A percentile compares a stretch with the other conserved stretches of the same genome.
phyloP scores from a whole-genome alignment of 2,888 invertebrate genomes.

The Drosophila borborema region DNA sequence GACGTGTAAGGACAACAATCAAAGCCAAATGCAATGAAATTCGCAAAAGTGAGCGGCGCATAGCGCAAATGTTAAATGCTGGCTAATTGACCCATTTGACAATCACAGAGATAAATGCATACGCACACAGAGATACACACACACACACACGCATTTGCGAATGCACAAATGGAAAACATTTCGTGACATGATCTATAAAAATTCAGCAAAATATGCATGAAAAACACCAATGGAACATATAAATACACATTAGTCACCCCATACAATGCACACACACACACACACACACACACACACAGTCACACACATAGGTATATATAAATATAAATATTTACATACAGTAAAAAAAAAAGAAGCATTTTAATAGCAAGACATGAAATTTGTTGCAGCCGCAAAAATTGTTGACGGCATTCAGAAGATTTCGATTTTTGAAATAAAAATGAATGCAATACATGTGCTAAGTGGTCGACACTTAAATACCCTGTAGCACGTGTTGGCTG shows the following conservation, averaged over 20 bases:
- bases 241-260: constrained; percentile 58
- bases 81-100: constrained; percentile 57
- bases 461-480: constrained; percentile 26
- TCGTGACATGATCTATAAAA: constrained; percentile 69
- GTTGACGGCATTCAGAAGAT: constrained; percentile 53
- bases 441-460: constrained; percentile 10
- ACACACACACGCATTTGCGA: constrained; percentile 7
- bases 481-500: constrained; percentile 1
- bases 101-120: constrained; percentile 20
- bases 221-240: constrained; percentile 43
- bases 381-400: constrained; percentile 43
- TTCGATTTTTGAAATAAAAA: constrained; percentile 59
- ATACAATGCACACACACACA: constrained; percentile 22
- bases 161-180: constrained; percentile 58
- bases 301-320: constrained; percentile 2
- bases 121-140: neutral
- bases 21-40: constrained; percentile 40
- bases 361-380: constrained; percentile 60
- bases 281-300: no score
- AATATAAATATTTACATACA: constrained; percentile 56
- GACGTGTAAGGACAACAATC: constrained; percentile 43
- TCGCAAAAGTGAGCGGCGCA: constrained; percentile 42
- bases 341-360: constrained; percentile 47
- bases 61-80: constrained; percentile 24
- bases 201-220: constrained; percentile 19